phyloP scores from a whole-genome alignment of 2,113 vertebrate genomes.

The Leptosomus discolor region DNA sequence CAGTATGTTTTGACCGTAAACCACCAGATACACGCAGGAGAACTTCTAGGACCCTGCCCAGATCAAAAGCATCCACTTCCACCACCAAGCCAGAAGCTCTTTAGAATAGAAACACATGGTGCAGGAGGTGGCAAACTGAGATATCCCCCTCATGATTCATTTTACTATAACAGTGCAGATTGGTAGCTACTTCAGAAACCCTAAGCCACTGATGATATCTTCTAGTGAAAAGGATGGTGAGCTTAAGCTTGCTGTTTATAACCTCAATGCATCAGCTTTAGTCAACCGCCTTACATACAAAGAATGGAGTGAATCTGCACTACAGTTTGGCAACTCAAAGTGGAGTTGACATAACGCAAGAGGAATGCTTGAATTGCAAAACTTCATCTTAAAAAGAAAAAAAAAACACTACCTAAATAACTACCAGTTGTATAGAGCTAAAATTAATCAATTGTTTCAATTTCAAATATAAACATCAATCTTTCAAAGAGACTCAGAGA shows the following conservation, averaged over 20 bases:
- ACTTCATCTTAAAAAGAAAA: not conserved
- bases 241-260: not conserved
- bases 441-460: not conserved
- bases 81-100: not conserved
- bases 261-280: not conserved
- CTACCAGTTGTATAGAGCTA: not conserved
- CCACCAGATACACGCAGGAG: not conserved
- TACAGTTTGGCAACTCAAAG: not conserved
- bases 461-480: not conserved
- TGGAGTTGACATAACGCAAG: not conserved
- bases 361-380: not conserved
- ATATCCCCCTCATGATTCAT: not conserved
- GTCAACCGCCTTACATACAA: not conserved
- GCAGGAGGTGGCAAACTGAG: not conserved
- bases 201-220: not conserved
- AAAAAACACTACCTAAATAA: not conserved
- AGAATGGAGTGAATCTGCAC: not conserved
- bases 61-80: not conserved
- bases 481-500: not conserved
- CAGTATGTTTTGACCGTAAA: not conserved
- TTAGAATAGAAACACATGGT: not conserved
- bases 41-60: not conserved
- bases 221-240: not conserved
- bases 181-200: not conserved
- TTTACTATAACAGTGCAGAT: not conserved